Conservation (phyloP, 1,140 invertebrate genomes). For the Hycleus cichorii region DNA sequence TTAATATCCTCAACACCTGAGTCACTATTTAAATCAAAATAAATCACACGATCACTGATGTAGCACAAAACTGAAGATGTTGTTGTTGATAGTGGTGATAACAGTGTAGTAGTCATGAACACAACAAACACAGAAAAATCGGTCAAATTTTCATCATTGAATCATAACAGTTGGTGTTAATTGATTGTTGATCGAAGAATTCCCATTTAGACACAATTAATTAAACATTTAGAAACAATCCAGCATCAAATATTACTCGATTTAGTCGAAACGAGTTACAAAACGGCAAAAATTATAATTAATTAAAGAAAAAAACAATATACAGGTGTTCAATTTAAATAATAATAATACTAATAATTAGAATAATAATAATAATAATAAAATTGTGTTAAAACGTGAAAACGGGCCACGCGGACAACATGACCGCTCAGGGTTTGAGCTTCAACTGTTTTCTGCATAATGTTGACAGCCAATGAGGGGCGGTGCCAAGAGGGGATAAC, state of each 20-base stretch:
- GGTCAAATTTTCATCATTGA: not conserved
- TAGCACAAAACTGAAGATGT: not conserved
- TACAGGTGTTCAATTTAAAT: conserved; percentile 27
- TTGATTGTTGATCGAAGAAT: too few relatives aligned
- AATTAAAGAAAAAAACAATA: conserved; percentile 17
- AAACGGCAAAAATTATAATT: too few relatives aligned
- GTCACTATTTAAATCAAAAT: conserved; percentile 24
- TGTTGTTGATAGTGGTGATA: too few relatives aligned
- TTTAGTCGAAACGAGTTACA: too few relatives aligned
- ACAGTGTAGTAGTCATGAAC: conserved; percentile 1
- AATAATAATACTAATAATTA: conserved; percentile 13
- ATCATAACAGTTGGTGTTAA: too few relatives aligned
- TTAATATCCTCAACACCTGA: conserved; percentile 30
- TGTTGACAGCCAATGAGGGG: conserved; percentile 39
- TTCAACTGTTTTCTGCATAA: conserved; percentile 39
- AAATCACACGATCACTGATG: conserved; percentile 17
- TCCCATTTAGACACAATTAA: too few relatives aligned
- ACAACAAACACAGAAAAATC: conserved; percentile 9
- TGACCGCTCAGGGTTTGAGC: conserved; percentile 35
- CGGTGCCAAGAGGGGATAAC: conserved; percentile 34
- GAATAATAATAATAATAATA: conserved; percentile 15
- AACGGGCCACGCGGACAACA: conserved; percentile 35
- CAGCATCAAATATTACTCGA: too few relatives aligned
- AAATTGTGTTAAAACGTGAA: conserved; percentile 29
- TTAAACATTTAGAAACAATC: too few relatives aligned